Conservation (phyloP, 2,797 vertebrate genomes). For the Sebastes matsubarae region DNA sequence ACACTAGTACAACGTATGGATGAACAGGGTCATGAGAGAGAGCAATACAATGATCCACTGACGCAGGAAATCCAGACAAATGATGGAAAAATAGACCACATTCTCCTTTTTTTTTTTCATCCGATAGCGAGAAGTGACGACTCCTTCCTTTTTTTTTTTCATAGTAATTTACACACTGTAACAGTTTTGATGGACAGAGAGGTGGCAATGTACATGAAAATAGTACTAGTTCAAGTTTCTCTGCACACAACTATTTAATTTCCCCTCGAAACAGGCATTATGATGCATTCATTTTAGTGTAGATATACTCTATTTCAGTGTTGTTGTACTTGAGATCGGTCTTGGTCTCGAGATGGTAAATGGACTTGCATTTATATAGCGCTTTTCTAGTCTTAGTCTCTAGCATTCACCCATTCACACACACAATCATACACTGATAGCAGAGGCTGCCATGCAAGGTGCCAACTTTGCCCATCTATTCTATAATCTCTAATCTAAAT, state of each 20-base stretch:
- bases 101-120: not conserved
- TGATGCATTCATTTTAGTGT: rapidly evolving
- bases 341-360: no score
- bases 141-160: not conserved
- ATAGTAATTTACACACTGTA: not conserved
- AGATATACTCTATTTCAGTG: not conserved
- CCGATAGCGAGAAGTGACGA: not conserved
- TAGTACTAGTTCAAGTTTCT: not conserved
- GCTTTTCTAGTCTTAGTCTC: no score
- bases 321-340: no score
- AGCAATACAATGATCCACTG: not conserved
- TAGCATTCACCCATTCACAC: no score
- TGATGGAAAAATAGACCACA: not conserved
- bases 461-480: no score
- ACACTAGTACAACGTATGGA: conserved; percentile 4
- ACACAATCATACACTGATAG: rapidly evolving
- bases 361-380: no score
- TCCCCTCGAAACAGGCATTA: not conserved
- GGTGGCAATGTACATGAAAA: not conserved
- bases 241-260: not conserved
- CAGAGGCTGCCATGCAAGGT: no score
- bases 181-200: not conserved
- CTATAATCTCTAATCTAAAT: no score
- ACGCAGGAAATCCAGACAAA: not conserved
- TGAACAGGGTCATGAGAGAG: not conserved